phyloP scores from a whole-genome alignment of 2,797 vertebrate species.

The Sebastes melanostomus region DNA sequence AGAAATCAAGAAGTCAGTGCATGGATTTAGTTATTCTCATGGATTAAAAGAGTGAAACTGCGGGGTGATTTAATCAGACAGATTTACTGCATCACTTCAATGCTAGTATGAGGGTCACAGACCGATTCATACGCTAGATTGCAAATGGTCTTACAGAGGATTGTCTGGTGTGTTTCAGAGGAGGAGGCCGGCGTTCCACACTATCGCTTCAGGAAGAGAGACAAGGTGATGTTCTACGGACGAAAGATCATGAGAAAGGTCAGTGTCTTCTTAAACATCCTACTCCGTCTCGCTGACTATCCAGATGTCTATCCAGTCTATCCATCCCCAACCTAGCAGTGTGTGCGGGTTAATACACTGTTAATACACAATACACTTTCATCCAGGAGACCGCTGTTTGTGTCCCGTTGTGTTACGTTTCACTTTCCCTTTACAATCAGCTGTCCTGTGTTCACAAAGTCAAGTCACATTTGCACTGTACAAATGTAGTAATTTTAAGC shows the following conservation, averaged over 20 bases:
- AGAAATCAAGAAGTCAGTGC: not conserved
- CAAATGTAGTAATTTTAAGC: too few relatives aligned
- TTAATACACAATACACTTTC: too few relatives aligned
- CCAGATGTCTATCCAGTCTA: too few relatives aligned
- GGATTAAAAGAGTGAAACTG: not conserved
- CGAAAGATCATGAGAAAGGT: conserved; percentile 97
- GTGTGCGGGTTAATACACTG: too few relatives aligned
- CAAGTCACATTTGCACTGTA: too few relatives aligned
- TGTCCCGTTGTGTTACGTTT: too few relatives aligned
- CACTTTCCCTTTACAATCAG: too few relatives aligned
- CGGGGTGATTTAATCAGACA: not conserved
- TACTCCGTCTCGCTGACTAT: not conserved
- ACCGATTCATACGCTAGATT: not conserved
- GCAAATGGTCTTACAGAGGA: not conserved
- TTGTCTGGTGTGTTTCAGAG: conserved; percentile 70
- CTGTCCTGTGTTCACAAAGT: too few relatives aligned
- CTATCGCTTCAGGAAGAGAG: conserved; percentile 92
- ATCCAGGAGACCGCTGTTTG: too few relatives aligned
- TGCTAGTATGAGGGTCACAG: not conserved
- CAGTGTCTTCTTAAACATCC: conserved; percentile 1
- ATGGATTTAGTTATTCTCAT: not conserved
- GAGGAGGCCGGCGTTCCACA: conserved; percentile 82
- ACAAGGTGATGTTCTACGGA: conserved; percentile 95
- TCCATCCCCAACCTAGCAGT: too few relatives aligned
- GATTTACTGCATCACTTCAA: not conserved